Conservation (phyloP, 2,797 vertebrate species). For the Lophius americanus region DNA sequence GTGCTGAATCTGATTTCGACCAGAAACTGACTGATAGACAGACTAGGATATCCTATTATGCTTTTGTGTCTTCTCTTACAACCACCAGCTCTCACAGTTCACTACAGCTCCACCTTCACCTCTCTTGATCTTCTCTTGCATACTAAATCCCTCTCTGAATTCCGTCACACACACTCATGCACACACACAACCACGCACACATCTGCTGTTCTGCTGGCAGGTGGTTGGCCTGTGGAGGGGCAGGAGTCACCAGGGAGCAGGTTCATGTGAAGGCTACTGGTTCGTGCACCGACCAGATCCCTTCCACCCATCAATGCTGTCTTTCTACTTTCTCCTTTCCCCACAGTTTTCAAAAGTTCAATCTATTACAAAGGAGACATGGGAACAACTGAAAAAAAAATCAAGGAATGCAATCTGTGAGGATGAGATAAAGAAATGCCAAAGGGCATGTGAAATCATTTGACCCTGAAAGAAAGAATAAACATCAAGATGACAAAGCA, state of each 20-base stretch:
- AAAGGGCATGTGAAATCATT: slow-evolving; percentile 67
- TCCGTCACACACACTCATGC: slow-evolving; percentile 45
- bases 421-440: slow-evolving; percentile 71
- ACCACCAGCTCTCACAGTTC: slow-evolving; percentile 54
- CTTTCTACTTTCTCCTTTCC: slow-evolving; percentile 12
- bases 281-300: slow-evolving; percentile 59
- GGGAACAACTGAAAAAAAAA: slow-evolving; percentile 27
- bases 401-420: slow-evolving; percentile 49
- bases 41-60: slow-evolving; percentile 59
- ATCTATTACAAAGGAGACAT: slow-evolving; percentile 45
- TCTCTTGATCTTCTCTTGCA: slow-evolving; percentile 64
- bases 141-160: slow-evolving; percentile 69
- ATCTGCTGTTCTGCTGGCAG: slow-evolving; percentile 76
- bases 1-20: slow-evolving; percentile 37
- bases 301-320: slow-evolving; percentile 7
- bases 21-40: slow-evolving; percentile 54
- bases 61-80: slow-evolving; percentile 56
- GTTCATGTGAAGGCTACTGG: slow-evolving; percentile 76
- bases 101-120: slow-evolving; percentile 15
- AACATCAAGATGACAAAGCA: slow-evolving; percentile 62
- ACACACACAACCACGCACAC: slow-evolving; percentile 58
- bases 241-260: slow-evolving; percentile 67
- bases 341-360: slow-evolving; percentile 28
- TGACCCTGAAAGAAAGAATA: slow-evolving; percentile 70
- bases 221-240: slow-evolving; percentile 74